Evolutionary conservation across 2,888 invertebrate genomes (phyloP).

Genomic region (Lepidonotus clava): DNA sequence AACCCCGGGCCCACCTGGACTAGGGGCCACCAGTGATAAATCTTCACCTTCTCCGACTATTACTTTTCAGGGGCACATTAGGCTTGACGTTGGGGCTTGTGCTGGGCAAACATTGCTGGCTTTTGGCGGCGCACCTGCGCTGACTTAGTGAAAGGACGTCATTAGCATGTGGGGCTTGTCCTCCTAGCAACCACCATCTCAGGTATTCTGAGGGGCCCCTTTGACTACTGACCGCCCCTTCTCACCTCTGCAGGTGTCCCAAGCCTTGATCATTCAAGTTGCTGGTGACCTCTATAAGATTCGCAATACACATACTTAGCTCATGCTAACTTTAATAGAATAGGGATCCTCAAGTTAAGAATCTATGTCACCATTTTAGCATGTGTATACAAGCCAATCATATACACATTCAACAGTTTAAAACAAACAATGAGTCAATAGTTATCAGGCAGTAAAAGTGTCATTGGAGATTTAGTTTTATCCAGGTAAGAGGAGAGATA

Average conservation of each 20-base stretch:
- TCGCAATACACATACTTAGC: no score
- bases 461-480: no score
- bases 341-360: no score
- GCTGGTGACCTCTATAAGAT: neutral
- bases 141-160: conserved; percentile 34
- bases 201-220: no score
- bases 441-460: no score
- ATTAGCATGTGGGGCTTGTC: conserved; percentile 12
- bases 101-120: neutral
- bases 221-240: no score
- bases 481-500: no score
- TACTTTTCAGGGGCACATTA: neutral
- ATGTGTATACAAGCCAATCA: no score
- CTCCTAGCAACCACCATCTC: neutral
- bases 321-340: no score
- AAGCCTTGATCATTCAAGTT: neutral
- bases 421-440: no score
- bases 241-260: neutral
- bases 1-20: conserved; percentile 11
- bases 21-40: neutral
- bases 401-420: no score
- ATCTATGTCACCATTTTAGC: no score
- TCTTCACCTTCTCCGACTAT: neutral
- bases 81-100: neutral
- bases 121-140: conserved; percentile 34